Conservation (phyloP, 2,113 vertebrate genomes). For the Pachycephala philippinensis region DNA sequence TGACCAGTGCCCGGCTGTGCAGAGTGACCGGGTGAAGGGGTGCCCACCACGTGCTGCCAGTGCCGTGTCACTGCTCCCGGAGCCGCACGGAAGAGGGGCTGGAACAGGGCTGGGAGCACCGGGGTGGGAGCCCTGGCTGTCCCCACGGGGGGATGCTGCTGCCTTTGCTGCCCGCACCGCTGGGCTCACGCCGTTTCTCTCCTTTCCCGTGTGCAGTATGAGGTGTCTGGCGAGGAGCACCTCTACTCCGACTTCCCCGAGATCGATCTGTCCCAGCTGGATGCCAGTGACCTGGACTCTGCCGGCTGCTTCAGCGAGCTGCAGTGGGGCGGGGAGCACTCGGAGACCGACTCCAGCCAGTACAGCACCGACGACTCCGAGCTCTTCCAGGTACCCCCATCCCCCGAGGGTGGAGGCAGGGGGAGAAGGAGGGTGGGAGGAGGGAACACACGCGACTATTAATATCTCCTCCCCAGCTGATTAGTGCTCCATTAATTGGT, state of each 20-base stretch:
- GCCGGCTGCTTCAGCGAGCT: conserved; percentile 90
- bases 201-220: conserved; percentile 73
- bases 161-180: neutral
- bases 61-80: neutral
- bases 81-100: neutral
- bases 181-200: neutral
- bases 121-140: fast-evolving
- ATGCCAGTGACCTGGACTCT: conserved; percentile 90
- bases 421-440: neutral
- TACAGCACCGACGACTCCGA: conserved; percentile 85
- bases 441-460: conserved; percentile 60
- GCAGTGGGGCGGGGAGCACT: conserved; percentile 88
- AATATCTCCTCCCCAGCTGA: conserved; percentile 73
- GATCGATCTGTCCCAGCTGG: conserved; percentile 97
- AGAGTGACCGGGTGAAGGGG: fast-evolving
- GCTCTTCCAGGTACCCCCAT: conserved; percentile 85
- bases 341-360: conserved; percentile 81
- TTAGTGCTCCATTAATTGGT: conserved; percentile 75
- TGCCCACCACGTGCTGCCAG: neutral
- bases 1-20: neutral
- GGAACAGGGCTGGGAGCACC: fast-evolving
- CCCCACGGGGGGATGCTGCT: neutral
- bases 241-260: conserved; percentile 92
- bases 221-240: conserved; percentile 86
- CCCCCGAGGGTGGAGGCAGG: neutral